A percentile compares a stretch with the other conserved stretches of the same genome.
phyloP scores from a whole-genome alignment of 1,140 invertebrate species.

The Listronotus oregonensis region DNA sequence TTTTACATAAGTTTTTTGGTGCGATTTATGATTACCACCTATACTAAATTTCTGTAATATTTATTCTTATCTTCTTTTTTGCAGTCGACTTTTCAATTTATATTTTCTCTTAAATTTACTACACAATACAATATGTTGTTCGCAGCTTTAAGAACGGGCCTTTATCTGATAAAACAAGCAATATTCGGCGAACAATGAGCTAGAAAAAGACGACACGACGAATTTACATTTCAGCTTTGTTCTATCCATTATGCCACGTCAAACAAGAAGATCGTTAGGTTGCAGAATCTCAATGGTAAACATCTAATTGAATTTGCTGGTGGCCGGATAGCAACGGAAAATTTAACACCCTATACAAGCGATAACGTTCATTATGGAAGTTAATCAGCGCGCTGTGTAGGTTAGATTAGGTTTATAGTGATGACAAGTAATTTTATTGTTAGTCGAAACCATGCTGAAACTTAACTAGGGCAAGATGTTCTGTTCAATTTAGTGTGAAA shows the following conservation, averaged over 20 bases:
- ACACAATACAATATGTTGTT: too few species aligned
- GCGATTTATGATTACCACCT: too few species aligned
- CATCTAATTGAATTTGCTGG: conserved; percentile 23
- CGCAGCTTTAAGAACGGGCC: too few species aligned
- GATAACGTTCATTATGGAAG: conserved; percentile 16
- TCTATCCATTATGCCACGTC: background rate
- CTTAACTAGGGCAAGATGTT: too few species aligned
- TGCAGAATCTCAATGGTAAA: conserved; percentile 12
- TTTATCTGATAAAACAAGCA: background rate
- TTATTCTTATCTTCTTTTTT: too few species aligned
- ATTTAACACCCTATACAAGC: conserved; percentile 21
- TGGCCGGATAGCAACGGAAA: conserved; percentile 18
- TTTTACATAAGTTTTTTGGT: too few species aligned
- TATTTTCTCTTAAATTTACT: too few species aligned
- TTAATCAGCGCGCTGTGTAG: conserved; percentile 12
- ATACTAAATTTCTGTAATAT: too few species aligned
- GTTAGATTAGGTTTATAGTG: conserved; percentile 6
- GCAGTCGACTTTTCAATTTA: too few species aligned
- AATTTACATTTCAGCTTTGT: conserved; percentile 1
- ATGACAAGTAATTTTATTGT: conserved; percentile 5
- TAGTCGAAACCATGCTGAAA: too few species aligned
- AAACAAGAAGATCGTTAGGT: conserved; percentile 17
- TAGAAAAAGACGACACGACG: conserved; percentile 1
- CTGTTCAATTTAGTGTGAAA: too few species aligned
- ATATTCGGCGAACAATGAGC: background rate